phyloP scores from a whole-genome alignment of 2,113 vertebrate genomes.

The Microtus richardsoni region DNA sequence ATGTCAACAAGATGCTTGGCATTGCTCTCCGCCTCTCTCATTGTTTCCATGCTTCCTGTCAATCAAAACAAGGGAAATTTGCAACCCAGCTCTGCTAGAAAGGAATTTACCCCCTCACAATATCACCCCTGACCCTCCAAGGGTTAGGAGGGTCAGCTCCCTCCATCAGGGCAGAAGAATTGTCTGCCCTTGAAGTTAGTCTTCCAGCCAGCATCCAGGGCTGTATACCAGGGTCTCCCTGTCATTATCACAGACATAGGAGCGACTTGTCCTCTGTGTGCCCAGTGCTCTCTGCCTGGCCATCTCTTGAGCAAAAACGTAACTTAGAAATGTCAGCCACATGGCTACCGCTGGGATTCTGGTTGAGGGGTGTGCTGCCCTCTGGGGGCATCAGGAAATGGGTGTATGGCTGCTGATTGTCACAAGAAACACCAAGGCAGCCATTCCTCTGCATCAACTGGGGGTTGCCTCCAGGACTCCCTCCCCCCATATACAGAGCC shows the following conservation, averaged over 20 bases:
- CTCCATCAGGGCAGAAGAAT: fast-evolving
- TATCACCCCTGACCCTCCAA: fast-evolving
- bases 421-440: neutral
- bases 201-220: fast-evolving
- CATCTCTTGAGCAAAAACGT: neutral
- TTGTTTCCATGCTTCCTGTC: neutral
- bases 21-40: fast-evolving
- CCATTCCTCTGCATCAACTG: neutral
- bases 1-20: neutral
- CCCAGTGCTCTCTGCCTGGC: too few species aligned
- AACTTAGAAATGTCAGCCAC: neutral
- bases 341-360: fast-evolving
- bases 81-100: neutral
- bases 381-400: neutral
- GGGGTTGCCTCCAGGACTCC: neutral
- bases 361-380: neutral
- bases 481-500: neutral
- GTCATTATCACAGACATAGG: fast-evolving
- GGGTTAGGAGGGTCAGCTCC: neutral
- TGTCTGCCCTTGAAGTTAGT: neutral
- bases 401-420: neutral
- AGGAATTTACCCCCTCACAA: neutral
- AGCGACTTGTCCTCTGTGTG: fast-evolving
- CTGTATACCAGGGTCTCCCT: neutral
- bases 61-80: neutral